These are phyloP conservation scores for Salarias fasciatus DNA, from an alignment of 2,797 vertebrate genomes.

Conservation along the genomic window DNA sequence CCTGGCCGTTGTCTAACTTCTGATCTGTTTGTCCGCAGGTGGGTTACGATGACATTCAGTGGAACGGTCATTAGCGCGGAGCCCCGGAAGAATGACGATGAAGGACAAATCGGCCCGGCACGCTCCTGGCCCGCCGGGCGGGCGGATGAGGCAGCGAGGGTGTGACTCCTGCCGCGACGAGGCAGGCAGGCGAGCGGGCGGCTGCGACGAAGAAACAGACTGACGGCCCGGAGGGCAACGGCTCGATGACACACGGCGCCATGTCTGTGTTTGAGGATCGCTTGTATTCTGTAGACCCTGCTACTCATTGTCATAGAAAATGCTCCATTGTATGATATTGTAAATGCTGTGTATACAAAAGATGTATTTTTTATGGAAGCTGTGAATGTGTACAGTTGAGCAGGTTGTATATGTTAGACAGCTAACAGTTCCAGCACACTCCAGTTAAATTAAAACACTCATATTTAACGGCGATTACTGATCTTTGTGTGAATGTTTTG, in stretches of 20 bases:
- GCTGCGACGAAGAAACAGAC: constrained; percentile 31
- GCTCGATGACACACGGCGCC: constrained; percentile 15
- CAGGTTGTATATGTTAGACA: constrained; percentile 76
- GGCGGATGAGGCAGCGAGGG: background rate
- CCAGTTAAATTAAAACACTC: constrained; percentile 84
- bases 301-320: constrained; percentile 40
- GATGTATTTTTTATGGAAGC: constrained; percentile 87
- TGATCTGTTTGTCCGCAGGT: constrained; percentile 59
- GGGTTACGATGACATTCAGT: constrained; percentile 82
- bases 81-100: constrained; percentile 1
- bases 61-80: constrained; percentile 78
- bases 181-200: constrained; percentile 1
- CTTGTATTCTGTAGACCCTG: constrained; percentile 50
- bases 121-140: constrained; percentile 25
- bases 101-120: constrained; percentile 26
- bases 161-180: background rate
- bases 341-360: constrained; percentile 85
- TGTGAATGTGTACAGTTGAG: constrained; percentile 83
- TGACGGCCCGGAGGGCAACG: constrained; percentile 21
- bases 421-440: constrained; percentile 72
- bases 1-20: constrained; percentile 6
- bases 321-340: constrained; percentile 81
- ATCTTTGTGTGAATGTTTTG: constrained; percentile 29
- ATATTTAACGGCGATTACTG: constrained; percentile 68
- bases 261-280: constrained; percentile 39